Evolutionary conservation across 2,888 invertebrate genomes (phyloP), one percentile per base, ranked within the genome.

Genomic region (Phyllotreta cruciferae): DNA sequence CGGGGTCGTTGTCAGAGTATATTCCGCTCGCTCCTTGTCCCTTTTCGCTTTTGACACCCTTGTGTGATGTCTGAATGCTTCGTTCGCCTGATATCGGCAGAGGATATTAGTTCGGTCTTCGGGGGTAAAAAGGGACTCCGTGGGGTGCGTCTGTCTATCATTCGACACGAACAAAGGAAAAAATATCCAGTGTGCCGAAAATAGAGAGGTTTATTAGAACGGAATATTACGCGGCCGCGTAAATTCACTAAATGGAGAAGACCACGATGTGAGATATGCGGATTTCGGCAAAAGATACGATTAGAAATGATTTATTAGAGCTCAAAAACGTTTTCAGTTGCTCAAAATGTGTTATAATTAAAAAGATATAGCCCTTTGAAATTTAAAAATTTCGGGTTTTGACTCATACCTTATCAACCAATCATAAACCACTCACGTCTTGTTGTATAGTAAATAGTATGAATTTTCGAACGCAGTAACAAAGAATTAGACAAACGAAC

Each of bases 1-100:
- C 45, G 56, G 67, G 57, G 62, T n/a, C 41, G 64, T 24, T 79
- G 79, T 79, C 77, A 74, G 63, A 75, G 77, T 76, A 79, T 63
- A 63, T 63, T 58, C 47, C 41, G 42, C 55, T 58, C 58, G 49
- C 50, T 63, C 56, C 58, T 58, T 56, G 63, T 56, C 63, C 56
- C 56, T 64, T 64, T 60, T 64, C 63, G 52, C 50, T 64, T 56
- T 60, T 64, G 63, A 60, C 45, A 64, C 44, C 49, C 58, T 60
- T 49, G 38, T 58, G 58, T 58, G 58, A 58, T 58, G 58, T 58
- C 58, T 58, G 58, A 58, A 58, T 58, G 58, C 58, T 58, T 58
- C 45, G 56, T 45, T 45, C 49, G 50, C 49, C 50, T 42, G 50
- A 50, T 62, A 56, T 62, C 52, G 56, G 56, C 56, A 44, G 36